Evolutionary conservation across 2,888 invertebrate genomes (phyloP).

Genomic region (Frankliniella intonsa): DNA sequence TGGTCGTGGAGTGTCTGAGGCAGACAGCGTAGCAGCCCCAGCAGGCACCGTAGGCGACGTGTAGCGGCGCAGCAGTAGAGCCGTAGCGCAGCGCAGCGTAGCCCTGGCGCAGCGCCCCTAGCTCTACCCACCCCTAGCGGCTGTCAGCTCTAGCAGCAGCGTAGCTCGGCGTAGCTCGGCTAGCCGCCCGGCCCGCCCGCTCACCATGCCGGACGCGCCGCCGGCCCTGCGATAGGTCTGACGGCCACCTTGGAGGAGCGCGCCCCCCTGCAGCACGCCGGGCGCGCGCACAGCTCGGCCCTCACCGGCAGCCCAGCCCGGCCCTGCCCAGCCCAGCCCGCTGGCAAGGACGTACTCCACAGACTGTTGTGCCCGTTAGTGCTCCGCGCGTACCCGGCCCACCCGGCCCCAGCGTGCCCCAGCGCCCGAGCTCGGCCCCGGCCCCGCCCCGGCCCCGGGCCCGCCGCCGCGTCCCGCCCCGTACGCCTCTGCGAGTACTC

Average conservation of each 20-base stretch:
- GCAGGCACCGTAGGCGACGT: not conserved
- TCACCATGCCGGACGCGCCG: not conserved
- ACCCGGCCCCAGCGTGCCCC: too few relatives aligned
- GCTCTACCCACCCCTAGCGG: too few relatives aligned
- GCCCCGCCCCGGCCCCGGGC: too few relatives aligned
- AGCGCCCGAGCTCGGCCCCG: too few relatives aligned
- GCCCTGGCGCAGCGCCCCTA: too few relatives aligned
- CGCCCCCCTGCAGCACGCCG: not conserved
- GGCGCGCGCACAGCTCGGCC: not conserved
- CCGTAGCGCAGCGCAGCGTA: not conserved
- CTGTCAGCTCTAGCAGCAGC: not conserved
- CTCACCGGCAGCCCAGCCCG: not conserved
- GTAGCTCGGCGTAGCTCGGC: not conserved
- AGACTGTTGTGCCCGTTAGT: too few relatives aligned
- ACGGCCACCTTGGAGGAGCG: not conserved
- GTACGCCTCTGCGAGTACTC: too few relatives aligned
- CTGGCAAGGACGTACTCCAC: not conserved
- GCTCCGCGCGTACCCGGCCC: too few relatives aligned
- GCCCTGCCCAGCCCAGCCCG: not conserved
- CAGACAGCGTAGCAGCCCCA: not conserved
- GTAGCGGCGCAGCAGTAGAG: not conserved
- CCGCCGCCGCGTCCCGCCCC: too few relatives aligned
- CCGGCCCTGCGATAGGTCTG: not conserved
- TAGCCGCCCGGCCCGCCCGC: not conserved
- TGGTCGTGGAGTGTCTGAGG: constrained; percentile 1